Evolutionary conservation across 1,140 invertebrate genomes (phyloP).

Genomic region (Globodera rostochiensis): DNA sequence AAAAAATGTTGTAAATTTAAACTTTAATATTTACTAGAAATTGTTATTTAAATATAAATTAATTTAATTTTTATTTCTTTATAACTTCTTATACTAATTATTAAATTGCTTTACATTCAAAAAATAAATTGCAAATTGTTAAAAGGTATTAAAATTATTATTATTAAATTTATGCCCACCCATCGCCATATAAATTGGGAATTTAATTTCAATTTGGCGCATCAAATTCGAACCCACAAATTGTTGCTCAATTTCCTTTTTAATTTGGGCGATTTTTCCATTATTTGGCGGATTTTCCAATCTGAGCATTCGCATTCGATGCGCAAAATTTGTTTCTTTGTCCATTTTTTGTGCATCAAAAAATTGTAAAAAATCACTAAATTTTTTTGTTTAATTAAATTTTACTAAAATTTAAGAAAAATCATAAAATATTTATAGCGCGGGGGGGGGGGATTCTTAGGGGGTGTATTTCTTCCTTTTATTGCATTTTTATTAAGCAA

Average conservation of each 20-base stretch:
- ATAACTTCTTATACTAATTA: too few species aligned
- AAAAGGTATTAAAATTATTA: not conserved
- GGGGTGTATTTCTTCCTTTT: too few species aligned
- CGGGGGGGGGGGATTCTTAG: too few species aligned
- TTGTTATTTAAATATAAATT: too few species aligned
- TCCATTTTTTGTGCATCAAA: not conserved
- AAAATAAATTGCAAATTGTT: not conserved
- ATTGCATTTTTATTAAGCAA: too few species aligned
- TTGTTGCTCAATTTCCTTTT: not conserved
- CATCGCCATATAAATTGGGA: not conserved
- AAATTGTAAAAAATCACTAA: not conserved
- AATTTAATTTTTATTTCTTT: too few species aligned
- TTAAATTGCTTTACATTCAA: too few species aligned
- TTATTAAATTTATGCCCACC: not conserved
- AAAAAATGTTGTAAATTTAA: too few species aligned
- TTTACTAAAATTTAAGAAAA: too few species aligned
- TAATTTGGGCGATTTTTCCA: not conserved
- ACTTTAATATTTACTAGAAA: too few species aligned
- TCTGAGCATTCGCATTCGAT: not conserved
- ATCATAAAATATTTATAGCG: too few species aligned
- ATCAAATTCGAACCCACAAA: not conserved
- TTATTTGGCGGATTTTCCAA: not conserved
- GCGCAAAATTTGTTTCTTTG: not conserved
- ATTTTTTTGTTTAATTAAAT: not conserved
- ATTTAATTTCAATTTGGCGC: not conserved